Percentiles rank a stretch among this genome's conserved stretches.
Evolutionary conservation across 2,888 invertebrate genomes (phyloP).

Genomic region (Mantis religiosa): DNA sequence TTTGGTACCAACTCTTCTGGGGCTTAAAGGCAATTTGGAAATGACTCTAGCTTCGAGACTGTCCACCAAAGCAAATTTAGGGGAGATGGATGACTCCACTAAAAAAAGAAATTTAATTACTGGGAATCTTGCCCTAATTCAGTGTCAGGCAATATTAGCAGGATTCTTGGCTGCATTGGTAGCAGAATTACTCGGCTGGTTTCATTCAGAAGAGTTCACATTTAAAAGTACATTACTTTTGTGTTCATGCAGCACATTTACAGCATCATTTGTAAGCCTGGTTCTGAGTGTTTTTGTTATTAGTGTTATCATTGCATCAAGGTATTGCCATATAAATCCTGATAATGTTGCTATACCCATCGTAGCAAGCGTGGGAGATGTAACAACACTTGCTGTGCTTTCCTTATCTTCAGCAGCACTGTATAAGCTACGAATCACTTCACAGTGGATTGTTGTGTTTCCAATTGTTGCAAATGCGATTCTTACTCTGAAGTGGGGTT

Average conservation of each 20-base stretch:
- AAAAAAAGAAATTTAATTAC: neutral
- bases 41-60: neutral
- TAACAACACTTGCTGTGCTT: neutral
- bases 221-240: neutral
- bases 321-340: neutral
- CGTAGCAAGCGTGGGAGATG: neutral
- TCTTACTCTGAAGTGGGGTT: neutral
- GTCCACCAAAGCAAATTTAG: neutral
- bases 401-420: neutral
- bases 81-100: neutral
- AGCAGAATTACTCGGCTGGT: neutral
- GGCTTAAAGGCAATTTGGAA: neutral
- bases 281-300: neutral
- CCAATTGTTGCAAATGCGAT: neutral
- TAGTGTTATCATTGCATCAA: neutral
- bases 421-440: neutral
- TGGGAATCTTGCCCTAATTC: neutral
- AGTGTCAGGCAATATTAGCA: neutral
- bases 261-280: neutral
- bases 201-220: neutral
- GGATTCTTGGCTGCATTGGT: neutral
- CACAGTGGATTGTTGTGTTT: neutral
- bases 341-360: neutral
- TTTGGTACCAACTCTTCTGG: neutral
- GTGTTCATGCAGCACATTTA: neutral